Percentiles rank a stretch among this genome's conserved stretches.
phyloP scores from a whole-genome alignment of 2,888 invertebrate species.

The Drosophila neotestacea region DNA sequence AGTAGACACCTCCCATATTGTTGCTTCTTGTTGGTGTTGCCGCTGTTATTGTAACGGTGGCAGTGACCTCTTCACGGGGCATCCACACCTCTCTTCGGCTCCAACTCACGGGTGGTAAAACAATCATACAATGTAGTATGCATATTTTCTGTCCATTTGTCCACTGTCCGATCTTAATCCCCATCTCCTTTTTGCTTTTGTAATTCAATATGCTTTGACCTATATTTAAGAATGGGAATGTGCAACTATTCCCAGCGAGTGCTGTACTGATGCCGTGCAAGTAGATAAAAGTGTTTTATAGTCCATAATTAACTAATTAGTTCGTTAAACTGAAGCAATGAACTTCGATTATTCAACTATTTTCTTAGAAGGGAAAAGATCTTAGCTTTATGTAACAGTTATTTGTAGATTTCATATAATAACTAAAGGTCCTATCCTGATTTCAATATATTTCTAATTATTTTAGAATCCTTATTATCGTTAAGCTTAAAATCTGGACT shows the following conservation, averaged over 20 bases:
- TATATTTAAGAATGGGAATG: constrained; percentile 49
- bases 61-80: constrained; percentile 72
- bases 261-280: constrained; percentile 29
- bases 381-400: too few species aligned
- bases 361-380: too few species aligned
- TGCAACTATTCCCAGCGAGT: constrained; percentile 9
- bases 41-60: constrained; percentile 70
- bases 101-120: constrained; percentile 56
- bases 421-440: too few species aligned
- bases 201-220: constrained; percentile 53
- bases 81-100: constrained; percentile 63
- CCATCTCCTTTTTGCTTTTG: constrained; percentile 27
- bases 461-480: too few species aligned
- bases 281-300: constrained; percentile 31
- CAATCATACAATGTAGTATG: constrained; percentile 37
- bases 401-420: too few species aligned
- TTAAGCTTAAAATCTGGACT: too few species aligned
- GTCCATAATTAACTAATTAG: constrained; percentile 36
- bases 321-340: constrained; percentile 28
- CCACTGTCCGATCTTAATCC: constrained; percentile 31
- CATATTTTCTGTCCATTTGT: constrained; percentile 45
- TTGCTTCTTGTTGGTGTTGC: constrained; percentile 22
- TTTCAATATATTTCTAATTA: too few species aligned
- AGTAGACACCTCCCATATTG: constrained; percentile 56
- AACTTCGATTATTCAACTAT: background rate